phyloP scores from a whole-genome alignment of 2,797 vertebrate species.

The Kryptopterus vitreolus region DNA sequence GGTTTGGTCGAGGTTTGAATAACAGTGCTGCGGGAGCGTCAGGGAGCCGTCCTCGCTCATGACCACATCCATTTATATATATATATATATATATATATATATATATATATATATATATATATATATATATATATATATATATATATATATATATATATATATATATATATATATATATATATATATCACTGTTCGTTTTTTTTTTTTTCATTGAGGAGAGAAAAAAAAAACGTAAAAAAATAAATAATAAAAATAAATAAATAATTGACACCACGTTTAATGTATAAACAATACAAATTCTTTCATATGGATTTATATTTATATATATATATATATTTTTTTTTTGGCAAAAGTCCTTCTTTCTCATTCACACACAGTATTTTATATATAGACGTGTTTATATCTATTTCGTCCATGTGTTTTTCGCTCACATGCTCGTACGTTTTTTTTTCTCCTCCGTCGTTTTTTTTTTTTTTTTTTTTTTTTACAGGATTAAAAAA shows the following conservation, averaged over 20 bases:
- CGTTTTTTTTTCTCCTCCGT: conserved; percentile 43
- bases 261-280: conserved; percentile 89
- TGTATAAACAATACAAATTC: conserved; percentile 92
- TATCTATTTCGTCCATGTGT: conserved; percentile 75
- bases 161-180: too few relatives aligned
- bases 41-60: conserved; percentile 53
- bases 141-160: too few relatives aligned
- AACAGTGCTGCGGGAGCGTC: conserved; percentile 60
- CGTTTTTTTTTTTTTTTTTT: conserved; percentile 55
- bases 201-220: conserved; percentile 79
- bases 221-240: too few relatives aligned
- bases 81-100: too few relatives aligned
- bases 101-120: too few relatives aligned
- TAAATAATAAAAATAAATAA: too few relatives aligned
- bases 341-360: conserved; percentile 85
- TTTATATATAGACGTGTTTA: conserved; percentile 59
- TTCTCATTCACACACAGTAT: conserved; percentile 64
- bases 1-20: conserved; percentile 61
- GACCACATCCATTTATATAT: conserved; percentile 72
- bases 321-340: too few relatives aligned
- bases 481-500: conserved; percentile 80
- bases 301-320: conserved; percentile 69
- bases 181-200: conserved; percentile 66
- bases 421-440: conserved; percentile 79
- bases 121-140: too few relatives aligned